phyloP scores from a whole-genome alignment of 2,888 invertebrate genomes.

The Hedychridium roseum region DNA sequence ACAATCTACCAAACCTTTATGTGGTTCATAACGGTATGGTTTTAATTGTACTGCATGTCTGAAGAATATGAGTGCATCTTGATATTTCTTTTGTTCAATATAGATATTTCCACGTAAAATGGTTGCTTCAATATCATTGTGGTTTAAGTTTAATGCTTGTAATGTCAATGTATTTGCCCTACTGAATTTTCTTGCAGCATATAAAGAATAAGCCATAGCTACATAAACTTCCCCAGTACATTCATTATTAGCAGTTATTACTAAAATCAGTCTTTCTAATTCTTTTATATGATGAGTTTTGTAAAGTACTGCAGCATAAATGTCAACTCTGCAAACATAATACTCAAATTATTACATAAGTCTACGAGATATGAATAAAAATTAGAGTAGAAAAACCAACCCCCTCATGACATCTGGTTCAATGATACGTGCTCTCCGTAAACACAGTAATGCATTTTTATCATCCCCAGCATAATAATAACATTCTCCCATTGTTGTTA shows the following conservation, averaged over 20 bases:
- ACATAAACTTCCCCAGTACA: slow-evolving; percentile 77
- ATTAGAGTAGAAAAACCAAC: slow-evolving; percentile 41
- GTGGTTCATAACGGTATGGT: slow-evolving; percentile 75
- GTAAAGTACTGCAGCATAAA: slow-evolving; percentile 71
- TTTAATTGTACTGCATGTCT: slow-evolving; percentile 72
- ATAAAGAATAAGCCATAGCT: slow-evolving; percentile 77
- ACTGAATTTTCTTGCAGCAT: slow-evolving; percentile 71
- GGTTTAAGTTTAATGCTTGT: slow-evolving; percentile 73
- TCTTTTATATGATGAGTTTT: slow-evolving; percentile 70
- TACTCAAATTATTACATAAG: not conserved
- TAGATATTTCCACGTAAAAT: slow-evolving; percentile 77
- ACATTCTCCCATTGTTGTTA: slow-evolving; percentile 77
- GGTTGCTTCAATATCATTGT: slow-evolving; percentile 76
- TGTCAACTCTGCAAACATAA: slow-evolving; percentile 67
- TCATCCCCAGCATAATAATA: slow-evolving; percentile 78
- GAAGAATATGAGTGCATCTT: slow-evolving; percentile 73
- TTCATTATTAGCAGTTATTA: slow-evolving; percentile 65
- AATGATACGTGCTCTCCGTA: slow-evolving; percentile 64
- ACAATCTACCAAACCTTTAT: slow-evolving; percentile 80
- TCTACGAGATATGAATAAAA: not conserved
- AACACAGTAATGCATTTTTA: slow-evolving; percentile 69
- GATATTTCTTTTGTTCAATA: slow-evolving; percentile 72
- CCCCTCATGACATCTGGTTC: slow-evolving; percentile 59
- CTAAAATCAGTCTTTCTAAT: slow-evolving; percentile 70
- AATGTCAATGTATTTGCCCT: slow-evolving; percentile 78